These are phyloP conservation scores for Lindbergichthys nudifrons DNA, from an alignment of 2,797 vertebrate genomes.

Conservation along the genomic window DNA sequence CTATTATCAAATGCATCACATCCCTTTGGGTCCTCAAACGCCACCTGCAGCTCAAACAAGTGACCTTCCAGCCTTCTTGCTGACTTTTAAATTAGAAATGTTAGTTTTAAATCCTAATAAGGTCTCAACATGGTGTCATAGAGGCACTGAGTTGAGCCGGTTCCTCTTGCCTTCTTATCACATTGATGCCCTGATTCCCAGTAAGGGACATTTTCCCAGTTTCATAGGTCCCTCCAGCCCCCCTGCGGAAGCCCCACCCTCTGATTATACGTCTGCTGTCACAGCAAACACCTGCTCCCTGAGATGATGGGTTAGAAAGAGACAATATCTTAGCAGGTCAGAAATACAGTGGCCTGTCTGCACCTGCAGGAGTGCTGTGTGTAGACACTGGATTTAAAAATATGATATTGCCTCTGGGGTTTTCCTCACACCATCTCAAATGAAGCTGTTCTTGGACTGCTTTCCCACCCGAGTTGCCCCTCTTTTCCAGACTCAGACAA, in stretches of 20 bases:
- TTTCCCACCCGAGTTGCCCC: constrained; percentile 23
- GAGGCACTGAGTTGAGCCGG: background rate
- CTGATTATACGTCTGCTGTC: constrained; percentile 7
- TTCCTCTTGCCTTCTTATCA: constrained; percentile 12
- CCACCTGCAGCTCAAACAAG: constrained; percentile 1
- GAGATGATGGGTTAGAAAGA: background rate
- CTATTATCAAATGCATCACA: background rate
- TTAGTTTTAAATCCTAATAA: constrained; percentile 5
- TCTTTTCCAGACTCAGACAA: constrained; percentile 60
- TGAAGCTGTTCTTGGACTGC: background rate
- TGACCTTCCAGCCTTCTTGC: background rate
- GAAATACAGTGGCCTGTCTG: constrained; percentile 5
- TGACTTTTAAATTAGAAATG: background rate
- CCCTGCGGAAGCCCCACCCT: constrained; percentile 29
- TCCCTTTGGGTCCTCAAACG: background rate
- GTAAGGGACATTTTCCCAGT: constrained; percentile 20
- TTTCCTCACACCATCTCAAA: background rate
- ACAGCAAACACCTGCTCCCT: constrained; percentile 51
- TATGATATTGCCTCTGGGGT: background rate
- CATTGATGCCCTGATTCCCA: constrained; percentile 4
- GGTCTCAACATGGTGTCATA: background rate
- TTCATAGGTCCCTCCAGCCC: constrained; percentile 14
- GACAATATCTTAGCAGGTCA: constrained; percentile 14
- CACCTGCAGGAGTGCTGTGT: constrained; percentile 16
- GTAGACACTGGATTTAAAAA: constrained; percentile 1